These are phyloP conservation scores for Eudyptes chrysolophus DNA, from an alignment of 2,113 vertebrate species.

Conservation along the genomic window DNA sequence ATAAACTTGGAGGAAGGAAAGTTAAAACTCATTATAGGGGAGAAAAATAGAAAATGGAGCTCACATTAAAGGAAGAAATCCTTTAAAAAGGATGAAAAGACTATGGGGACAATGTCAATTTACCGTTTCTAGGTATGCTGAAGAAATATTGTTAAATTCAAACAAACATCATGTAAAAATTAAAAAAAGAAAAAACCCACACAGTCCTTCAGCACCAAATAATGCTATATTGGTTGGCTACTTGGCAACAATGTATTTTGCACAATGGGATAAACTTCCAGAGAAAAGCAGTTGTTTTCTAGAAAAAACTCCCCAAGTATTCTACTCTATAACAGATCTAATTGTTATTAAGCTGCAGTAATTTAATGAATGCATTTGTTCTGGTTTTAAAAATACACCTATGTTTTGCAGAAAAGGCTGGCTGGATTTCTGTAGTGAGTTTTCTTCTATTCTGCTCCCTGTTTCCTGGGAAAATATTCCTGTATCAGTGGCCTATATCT, in stretches of 20 bases:
- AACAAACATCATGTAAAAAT: neutral
- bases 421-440: neutral
- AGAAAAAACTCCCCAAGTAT: neutral
- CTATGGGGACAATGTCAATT: neutral
- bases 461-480: neutral
- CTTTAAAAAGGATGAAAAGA: neutral
- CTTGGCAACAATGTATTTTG: neutral
- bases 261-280: neutral
- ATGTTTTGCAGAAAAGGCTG: neutral
- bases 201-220: neutral
- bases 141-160: neutral
- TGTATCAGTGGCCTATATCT: neutral
- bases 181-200: neutral
- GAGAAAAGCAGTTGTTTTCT: neutral
- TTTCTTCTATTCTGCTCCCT: neutral
- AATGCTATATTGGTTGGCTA: neutral
- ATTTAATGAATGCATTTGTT: neutral
- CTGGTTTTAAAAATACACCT: neutral
- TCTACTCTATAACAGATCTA: neutral
- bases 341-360: neutral
- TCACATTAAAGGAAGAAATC: neutral
- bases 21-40: neutral
- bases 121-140: neutral
- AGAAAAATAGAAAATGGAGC: neutral
- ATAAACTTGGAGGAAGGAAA: neutral